phyloP scores from a whole-genome alignment of 1,140 invertebrate species.

The Drosophila orena region DNA sequence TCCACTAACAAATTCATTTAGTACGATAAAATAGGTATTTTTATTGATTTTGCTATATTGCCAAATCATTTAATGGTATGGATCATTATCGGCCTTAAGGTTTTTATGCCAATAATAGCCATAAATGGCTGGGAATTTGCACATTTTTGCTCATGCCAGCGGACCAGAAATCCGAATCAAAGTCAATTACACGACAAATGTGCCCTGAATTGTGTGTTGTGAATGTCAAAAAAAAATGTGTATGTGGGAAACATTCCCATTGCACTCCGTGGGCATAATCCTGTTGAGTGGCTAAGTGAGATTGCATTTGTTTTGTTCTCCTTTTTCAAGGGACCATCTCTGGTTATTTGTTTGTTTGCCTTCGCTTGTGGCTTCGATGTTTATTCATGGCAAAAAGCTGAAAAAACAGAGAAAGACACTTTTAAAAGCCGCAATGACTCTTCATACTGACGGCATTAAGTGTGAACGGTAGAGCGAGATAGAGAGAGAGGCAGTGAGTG shows the following conservation, averaged over 20 bases:
- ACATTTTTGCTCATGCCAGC: conserved; percentile 22
- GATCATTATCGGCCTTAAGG: neutral
- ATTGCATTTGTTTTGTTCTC: conserved; percentile 56
- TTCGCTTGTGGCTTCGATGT: conserved; percentile 45
- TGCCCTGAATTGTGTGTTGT: conserved; percentile 24
- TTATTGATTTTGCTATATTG: too few relatives aligned
- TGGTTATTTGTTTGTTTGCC: conserved; percentile 35
- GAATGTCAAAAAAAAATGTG: conserved; percentile 14
- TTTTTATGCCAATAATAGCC: neutral
- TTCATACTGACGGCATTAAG: conserved; percentile 57
- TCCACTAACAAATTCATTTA: too few relatives aligned
- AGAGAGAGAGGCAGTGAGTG: neutral
- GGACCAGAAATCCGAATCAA: conserved; percentile 33
- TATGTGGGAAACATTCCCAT: conserved; percentile 23
- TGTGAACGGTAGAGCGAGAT: conserved; percentile 9
- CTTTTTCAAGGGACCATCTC: conserved; percentile 18
- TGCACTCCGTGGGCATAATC: conserved; percentile 43
- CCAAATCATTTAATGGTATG: too few relatives aligned
- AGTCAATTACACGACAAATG: conserved; percentile 51
- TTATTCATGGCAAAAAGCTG: conserved; percentile 49
- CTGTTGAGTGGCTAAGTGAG: conserved; percentile 53
- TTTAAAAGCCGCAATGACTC: conserved; percentile 61
- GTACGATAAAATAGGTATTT: too few relatives aligned
- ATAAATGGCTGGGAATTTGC: conserved; percentile 18
- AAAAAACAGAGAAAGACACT: conserved; percentile 21